Percentiles rank a stretch among this genome's conserved stretches.
Conservation (phyloP, 2,113 vertebrate species). For the Strix uralensis region DNA sequence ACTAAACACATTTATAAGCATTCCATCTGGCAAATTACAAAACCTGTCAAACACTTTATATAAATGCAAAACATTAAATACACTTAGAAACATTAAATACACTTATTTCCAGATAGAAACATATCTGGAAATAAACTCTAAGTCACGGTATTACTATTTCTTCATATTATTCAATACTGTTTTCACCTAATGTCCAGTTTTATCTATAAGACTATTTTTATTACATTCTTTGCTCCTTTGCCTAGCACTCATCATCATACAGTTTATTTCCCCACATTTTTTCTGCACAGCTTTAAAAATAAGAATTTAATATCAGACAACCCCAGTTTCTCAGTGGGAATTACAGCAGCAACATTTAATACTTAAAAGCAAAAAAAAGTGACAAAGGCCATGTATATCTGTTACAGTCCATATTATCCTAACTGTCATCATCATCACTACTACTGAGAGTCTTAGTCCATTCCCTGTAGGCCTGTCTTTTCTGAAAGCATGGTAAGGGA, state of each 20-base stretch:
- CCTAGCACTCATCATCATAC: conserved; percentile 17
- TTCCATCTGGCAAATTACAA: conserved; percentile 31
- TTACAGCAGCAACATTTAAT: conserved; percentile 39
- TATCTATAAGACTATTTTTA: background rate
- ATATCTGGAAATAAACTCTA: conserved; percentile 31
- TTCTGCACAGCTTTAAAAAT: conserved; percentile 40
- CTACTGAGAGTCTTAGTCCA: conserved; percentile 80
- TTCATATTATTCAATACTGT: background rate
- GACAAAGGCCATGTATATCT: conserved; percentile 47
- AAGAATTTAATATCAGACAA: conserved; percentile 20
- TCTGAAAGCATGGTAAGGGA: conserved; percentile 89
- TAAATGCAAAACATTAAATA: conserved; percentile 50
- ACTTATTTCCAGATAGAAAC: conserved; percentile 4
- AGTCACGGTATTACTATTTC: background rate
- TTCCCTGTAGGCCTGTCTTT: conserved; percentile 81
- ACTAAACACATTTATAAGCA: conserved; percentile 29
- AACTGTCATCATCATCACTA: conserved; percentile 81
- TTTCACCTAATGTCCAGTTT: background rate
- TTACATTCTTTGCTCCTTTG: conserved; percentile 25
- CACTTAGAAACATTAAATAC: conserved; percentile 31
- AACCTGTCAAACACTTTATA: conserved; percentile 36
- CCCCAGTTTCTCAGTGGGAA: background rate
- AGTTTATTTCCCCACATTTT: conserved; percentile 21
- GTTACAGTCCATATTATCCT: conserved; percentile 65
- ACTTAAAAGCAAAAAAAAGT: conserved; percentile 24